Evolutionary conservation across 2,113 vertebrate genomes (phyloP), one percentile per base, ranked within the genome.

Genomic region (Poeciliopsis turrubarensis): DNA sequence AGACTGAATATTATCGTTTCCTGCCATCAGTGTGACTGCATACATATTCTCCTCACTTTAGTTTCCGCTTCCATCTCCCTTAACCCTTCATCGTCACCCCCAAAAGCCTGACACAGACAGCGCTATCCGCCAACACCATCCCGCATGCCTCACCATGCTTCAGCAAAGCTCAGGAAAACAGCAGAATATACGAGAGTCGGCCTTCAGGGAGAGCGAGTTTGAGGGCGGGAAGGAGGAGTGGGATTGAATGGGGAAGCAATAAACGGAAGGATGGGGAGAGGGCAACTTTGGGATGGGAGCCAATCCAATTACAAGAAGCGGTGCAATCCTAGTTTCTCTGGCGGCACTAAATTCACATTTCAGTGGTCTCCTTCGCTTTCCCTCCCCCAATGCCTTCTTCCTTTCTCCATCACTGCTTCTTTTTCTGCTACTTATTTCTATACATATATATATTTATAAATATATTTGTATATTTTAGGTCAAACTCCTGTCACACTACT

Each of bases 251-350:
- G 72, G 75, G 73, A 79, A 85, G 74, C 39, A 67, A 68, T 84
- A 86, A 86, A 80, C 73, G 79, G 82, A 68, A 77, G 65, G 74
- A 63, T 84, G 90, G 89, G 90, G 90, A 88, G 87, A 82, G 83
- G 81, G 61, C 66, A 81, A 76, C 81, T 93, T 94, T 90, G 93
- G 95, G 95, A 95, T 91, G 73, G 75, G 68, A 94, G 95, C 95
- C 96, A 96, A 94, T 95, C 89, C 86, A 95, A 93, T 96, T 96
- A 95, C 85, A 79, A 92, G 90, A 92, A 94, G 91, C 83, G 85
- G 91, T 92, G 92, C 91, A 92, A 90, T 86, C 90, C 92, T 75
- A 81, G 90, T 91, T 92, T 92, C 88, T 90, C 91, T 80, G 81
- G 87, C 86, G 76, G 81, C 90, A 89, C 89, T 91, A 90, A 92